phyloP scores from a whole-genome alignment of 2,113 vertebrate genomes.

The Myrmecophaga tridactyla region DNA sequence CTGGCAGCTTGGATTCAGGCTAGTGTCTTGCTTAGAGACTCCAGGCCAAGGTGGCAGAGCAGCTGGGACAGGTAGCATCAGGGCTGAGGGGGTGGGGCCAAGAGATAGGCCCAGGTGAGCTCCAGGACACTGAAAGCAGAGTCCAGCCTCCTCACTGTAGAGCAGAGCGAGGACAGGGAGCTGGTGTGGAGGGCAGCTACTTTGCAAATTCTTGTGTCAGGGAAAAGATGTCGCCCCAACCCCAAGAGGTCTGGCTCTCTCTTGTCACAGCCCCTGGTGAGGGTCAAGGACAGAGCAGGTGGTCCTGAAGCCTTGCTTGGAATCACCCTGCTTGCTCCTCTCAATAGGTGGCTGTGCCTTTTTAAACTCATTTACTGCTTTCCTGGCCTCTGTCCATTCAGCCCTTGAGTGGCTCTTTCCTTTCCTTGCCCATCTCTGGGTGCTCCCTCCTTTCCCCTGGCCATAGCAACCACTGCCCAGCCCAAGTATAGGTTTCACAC shows the following conservation, averaged over 20 bases:
- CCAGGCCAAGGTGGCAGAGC: not conserved
- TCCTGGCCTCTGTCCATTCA: not conserved
- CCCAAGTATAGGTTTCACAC: fast-evolving
- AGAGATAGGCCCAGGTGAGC: not conserved
- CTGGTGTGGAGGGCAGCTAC: not conserved
- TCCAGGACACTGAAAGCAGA: not conserved
- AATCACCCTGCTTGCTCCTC: too few species aligned
- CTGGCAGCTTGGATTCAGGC: not conserved
- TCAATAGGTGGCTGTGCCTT: not conserved
- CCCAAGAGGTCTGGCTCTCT: not conserved
- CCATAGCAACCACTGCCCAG: not conserved
- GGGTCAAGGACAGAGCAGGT: too few species aligned
- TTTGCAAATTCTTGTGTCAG: too few species aligned
- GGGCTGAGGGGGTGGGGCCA: too few species aligned
- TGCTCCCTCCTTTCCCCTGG: not conserved
- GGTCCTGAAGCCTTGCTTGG: too few species aligned
- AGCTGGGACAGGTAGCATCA: not conserved
- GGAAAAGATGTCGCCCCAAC: not conserved
- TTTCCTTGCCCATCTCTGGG: not conserved
- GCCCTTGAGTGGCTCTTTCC: not conserved
- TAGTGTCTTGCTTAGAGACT: not conserved
- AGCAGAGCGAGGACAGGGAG: not conserved
- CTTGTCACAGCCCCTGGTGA: not conserved
- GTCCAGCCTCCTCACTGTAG: not conserved
- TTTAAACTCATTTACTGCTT: not conserved